Conservation (phyloP, 2,888 invertebrate genomes). For the Agrotis puta region DNA sequence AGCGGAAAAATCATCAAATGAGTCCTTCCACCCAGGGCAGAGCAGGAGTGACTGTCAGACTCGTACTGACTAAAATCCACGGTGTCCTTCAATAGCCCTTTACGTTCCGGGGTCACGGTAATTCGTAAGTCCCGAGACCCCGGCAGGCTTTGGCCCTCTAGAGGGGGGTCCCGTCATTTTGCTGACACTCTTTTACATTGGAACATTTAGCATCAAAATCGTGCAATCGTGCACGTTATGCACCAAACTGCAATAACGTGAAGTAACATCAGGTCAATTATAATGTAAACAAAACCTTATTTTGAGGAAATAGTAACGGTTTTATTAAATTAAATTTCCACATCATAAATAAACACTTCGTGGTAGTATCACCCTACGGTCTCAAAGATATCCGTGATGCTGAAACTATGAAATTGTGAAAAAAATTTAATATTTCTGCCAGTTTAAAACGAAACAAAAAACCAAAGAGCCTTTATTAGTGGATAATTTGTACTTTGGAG, state of each 20-base stretch:
- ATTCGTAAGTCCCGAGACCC: too few species aligned
- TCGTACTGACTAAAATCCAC: too few species aligned
- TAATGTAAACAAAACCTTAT: conserved; percentile 13
- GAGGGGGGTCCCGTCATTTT: too few species aligned
- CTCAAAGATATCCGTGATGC: conserved; percentile 16
- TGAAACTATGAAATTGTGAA: conserved; percentile 13
- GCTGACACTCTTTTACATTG: too few species aligned
- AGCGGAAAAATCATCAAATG: too few species aligned
- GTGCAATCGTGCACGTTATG: conserved; percentile 34
- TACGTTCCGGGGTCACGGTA: too few species aligned
- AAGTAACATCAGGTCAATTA: conserved; percentile 12
- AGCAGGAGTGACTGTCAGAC: too few species aligned
- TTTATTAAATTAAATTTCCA: conserved; percentile 19
- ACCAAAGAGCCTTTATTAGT: not conserved
- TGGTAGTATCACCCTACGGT: conserved; percentile 20
- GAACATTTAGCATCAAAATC: conserved; percentile 51
- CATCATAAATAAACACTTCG: conserved; percentile 32
- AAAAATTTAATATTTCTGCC: not conserved
- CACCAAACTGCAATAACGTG: conserved; percentile 34
- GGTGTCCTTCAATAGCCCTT: too few species aligned
- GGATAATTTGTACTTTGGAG: not conserved
- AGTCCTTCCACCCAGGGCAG: too few species aligned
- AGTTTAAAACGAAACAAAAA: not conserved
- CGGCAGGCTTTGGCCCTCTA: too few species aligned
- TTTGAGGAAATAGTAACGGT: not conserved